Evolutionary conservation across 2,888 invertebrate genomes (phyloP).

Genomic region (Drosophila siamana): DNA sequence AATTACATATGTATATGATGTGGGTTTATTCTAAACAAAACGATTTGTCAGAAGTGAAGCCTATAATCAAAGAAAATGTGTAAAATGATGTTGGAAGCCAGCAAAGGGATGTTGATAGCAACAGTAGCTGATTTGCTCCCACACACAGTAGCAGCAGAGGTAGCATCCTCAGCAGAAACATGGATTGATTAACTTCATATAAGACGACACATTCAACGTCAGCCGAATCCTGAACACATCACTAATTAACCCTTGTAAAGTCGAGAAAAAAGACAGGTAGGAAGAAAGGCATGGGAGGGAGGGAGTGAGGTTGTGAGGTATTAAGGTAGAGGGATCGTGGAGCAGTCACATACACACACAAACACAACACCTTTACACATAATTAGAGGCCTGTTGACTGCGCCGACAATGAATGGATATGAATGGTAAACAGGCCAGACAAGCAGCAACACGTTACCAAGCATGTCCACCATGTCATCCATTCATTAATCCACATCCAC

Average conservation of each 20-base stretch:
- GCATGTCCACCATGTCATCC: constrained; percentile 54
- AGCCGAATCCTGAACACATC: constrained; percentile 47
- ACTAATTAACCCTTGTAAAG: constrained; percentile 61
- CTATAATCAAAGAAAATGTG: background rate
- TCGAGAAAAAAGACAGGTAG: constrained; percentile 1
- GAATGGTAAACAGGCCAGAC: constrained; percentile 51
- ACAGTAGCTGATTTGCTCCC: background rate
- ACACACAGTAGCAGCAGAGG: constrained; percentile 10
- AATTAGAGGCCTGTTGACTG: constrained; percentile 77
- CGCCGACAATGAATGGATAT: constrained; percentile 66
- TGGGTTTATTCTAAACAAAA: background rate
- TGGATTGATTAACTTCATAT: constrained; percentile 36
- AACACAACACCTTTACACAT: constrained; percentile 75
- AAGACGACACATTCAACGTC: constrained; percentile 18
- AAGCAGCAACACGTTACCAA: constrained; percentile 45
- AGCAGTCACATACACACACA: constrained; percentile 31
- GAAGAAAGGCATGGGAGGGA: constrained; percentile 1
- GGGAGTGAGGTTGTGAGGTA: background rate
- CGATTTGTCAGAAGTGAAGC: constrained; percentile 2
- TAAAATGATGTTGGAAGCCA: background rate
- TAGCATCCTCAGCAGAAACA: constrained; percentile 21
- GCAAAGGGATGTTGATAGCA: background rate
- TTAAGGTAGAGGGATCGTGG: background rate
- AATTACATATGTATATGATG: constrained; percentile 3
- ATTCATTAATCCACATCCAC: constrained; percentile 76